These are phyloP conservation scores for Drosophila cracens DNA, from an alignment of 2,888 invertebrate genomes.

Conservation along the genomic window DNA sequence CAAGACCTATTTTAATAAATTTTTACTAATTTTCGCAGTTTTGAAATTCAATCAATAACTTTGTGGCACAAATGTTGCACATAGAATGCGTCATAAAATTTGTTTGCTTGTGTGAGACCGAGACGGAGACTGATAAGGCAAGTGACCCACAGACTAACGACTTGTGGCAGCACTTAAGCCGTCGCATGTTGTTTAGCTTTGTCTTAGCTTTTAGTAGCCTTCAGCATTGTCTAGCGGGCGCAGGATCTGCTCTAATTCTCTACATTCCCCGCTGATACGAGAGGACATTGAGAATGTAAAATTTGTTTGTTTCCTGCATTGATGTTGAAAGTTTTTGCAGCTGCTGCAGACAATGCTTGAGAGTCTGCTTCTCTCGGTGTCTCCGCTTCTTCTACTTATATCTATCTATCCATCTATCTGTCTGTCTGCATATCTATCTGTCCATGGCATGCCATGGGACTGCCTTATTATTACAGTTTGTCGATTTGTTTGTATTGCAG, in stretches of 20 bases:
- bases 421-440: constrained; percentile 39
- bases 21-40: background rate
- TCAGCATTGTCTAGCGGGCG: constrained; percentile 21
- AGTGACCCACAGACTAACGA: constrained; percentile 44
- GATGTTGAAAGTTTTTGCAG: constrained; percentile 76
- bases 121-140: constrained; percentile 3
- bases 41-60: background rate
- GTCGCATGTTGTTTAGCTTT: constrained; percentile 17
- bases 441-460: constrained; percentile 44
- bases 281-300: constrained; percentile 65
- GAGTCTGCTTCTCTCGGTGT: constrained; percentile 3
- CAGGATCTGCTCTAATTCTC: background rate
- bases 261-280: constrained; percentile 1
- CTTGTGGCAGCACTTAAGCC: constrained; percentile 48
- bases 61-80: background rate
- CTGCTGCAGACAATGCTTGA: constrained; percentile 68
- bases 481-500: constrained; percentile 71
- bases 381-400: background rate
- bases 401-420: constrained; percentile 39
- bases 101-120: background rate
- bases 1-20: background rate
- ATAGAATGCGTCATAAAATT: background rate
- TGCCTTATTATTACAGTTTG: constrained; percentile 71
- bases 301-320: constrained; percentile 74
- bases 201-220: constrained; percentile 12